phyloP scores from a whole-genome alignment of 2,113 vertebrate species.

The Apodemus speciosus region DNA sequence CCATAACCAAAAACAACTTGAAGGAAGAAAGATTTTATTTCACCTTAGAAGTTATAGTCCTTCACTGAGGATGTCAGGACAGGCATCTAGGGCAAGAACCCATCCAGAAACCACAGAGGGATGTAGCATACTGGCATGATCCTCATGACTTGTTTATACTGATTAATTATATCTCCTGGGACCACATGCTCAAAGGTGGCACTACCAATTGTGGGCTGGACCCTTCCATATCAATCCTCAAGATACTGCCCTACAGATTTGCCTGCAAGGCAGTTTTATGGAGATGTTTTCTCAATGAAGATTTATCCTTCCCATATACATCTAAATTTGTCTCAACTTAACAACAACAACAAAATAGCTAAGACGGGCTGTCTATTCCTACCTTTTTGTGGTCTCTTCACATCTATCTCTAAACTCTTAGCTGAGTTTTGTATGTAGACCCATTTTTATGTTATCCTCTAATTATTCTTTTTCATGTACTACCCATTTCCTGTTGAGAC shows the following conservation, averaged over 20 bases:
- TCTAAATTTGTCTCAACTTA: not conserved
- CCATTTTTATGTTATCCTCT: conserved; percentile 13
- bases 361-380: not conserved
- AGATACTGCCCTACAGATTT: not conserved
- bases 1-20: not conserved
- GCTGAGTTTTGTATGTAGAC: not conserved
- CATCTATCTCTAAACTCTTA: not conserved
- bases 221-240: not conserved
- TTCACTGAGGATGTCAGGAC: not conserved
- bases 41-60: not conserved
- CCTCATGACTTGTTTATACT: not conserved
- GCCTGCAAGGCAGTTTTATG: not conserved
- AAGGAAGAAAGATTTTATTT: not conserved
- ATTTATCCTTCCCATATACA: not conserved
- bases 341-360: not conserved
- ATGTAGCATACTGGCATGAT: not conserved
- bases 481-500: not conserved
- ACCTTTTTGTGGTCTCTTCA: not conserved
- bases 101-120: not conserved
- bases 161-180: not conserved
- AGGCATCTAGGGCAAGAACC: not conserved
- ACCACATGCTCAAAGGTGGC: not conserved
- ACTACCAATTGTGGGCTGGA: not conserved
- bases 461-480: not conserved
- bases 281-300: not conserved